A percentile compares a stretch with the other conserved stretches of the same genome.
Conservation (phyloP, 2,888 invertebrate species). For the Oxystoma pomonae region DNA sequence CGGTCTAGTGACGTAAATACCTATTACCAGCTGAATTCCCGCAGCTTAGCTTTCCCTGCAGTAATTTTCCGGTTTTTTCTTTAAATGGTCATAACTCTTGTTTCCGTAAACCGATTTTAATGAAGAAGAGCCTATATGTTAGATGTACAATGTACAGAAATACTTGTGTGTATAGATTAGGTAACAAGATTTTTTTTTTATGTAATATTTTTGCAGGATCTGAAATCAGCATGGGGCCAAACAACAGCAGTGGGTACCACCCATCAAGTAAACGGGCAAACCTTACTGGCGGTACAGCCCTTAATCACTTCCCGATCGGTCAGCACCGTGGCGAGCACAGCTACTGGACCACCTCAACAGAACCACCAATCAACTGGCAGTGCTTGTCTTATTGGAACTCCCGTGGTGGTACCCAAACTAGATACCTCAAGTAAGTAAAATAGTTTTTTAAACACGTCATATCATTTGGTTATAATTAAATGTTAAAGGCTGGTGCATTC, state of each 20-base stretch:
- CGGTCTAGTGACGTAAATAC: too few species aligned
- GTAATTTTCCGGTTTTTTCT: too few species aligned
- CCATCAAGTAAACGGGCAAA: background rate
- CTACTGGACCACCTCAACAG: background rate
- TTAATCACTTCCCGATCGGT: background rate
- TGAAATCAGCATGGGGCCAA: conserved; percentile 1
- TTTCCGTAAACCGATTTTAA: too few species aligned
- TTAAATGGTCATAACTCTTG: too few species aligned
- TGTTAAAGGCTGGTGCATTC: too few species aligned
- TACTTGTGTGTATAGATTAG: too few species aligned
- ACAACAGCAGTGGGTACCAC: background rate
- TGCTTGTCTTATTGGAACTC: background rate
- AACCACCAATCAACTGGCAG: background rate
- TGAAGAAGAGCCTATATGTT: too few species aligned
- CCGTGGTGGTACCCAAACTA: background rate
- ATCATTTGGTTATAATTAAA: too few species aligned
- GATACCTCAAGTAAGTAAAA: conserved; percentile 3
- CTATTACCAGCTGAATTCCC: too few species aligned
- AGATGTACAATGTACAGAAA: too few species aligned
- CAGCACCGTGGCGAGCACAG: background rate
- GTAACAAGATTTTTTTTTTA: background rate
- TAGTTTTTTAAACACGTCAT: background rate
- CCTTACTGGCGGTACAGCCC: background rate
- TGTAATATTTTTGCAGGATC: background rate
- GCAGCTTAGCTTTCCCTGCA: too few species aligned